phyloP scores from a whole-genome alignment of 1,140 invertebrate species.

The Pseudomyrmex sp. region DNA sequence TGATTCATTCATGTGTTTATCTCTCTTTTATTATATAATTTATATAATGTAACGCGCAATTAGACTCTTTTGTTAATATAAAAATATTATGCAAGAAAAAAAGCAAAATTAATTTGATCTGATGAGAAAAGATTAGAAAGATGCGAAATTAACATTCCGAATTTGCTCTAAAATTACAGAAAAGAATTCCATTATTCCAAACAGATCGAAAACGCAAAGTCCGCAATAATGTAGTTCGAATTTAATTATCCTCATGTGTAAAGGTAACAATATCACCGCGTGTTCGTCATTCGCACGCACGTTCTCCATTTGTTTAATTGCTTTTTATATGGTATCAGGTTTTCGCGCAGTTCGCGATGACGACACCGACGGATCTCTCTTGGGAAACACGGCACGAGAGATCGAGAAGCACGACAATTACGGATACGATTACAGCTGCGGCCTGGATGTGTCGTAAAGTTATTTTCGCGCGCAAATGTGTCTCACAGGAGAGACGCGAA shows the following conservation, averaged over 20 bases:
- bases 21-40: no score
- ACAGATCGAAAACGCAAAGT: neutral
- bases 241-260: no score
- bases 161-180: no score
- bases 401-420: slow-evolving; percentile 53
- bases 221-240: neutral
- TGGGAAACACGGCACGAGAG: slow-evolving; percentile 42
- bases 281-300: neutral
- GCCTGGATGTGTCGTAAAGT: slow-evolving; percentile 35
- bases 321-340: slow-evolving; percentile 44
- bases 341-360: slow-evolving; percentile 29
- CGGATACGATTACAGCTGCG: slow-evolving; percentile 42
- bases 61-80: neutral
- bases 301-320: slow-evolving; percentile 42
- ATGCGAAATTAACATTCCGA: no score
- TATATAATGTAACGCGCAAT: neutral
- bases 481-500: slow-evolving; percentile 49
- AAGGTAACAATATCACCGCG: neutral
- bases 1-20: neutral
- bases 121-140: no score
- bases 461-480: slow-evolving; percentile 50
- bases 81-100: slow-evolving; percentile 2
- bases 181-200: no score
- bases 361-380: slow-evolving; percentile 20
- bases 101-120: neutral